Evolutionary conservation across 2,113 vertebrate genomes (phyloP).

Genomic region (Cololabis saira): DNA sequence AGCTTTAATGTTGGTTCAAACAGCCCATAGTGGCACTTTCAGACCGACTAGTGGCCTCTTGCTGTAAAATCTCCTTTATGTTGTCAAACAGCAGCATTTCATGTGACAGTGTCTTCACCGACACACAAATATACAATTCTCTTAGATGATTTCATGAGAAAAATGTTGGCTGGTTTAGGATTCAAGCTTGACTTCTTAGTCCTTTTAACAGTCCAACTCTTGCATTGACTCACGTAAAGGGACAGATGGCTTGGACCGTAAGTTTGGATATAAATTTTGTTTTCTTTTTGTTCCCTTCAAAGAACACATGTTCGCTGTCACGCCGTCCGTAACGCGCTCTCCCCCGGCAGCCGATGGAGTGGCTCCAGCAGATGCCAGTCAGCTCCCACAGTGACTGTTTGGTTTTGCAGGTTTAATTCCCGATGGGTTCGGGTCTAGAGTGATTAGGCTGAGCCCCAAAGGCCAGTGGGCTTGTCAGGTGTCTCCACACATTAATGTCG

Average conservation of each 20-base stretch:
- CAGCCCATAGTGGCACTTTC: slow-evolving; percentile 27
- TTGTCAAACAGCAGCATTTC: slow-evolving; percentile 5
- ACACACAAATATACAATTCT: too few relatives aligned
- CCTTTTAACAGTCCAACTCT: neutral
- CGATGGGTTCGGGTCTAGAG: slow-evolving; percentile 71
- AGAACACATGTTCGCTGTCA: neutral
- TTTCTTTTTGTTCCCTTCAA: slow-evolving; percentile 10
- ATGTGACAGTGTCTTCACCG: too few relatives aligned
- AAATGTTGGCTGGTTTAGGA: neutral
- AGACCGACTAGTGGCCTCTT: slow-evolving; percentile 38
- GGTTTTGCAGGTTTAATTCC: slow-evolving; percentile 78
- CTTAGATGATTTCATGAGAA: too few relatives aligned
- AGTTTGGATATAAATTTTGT: neutral
- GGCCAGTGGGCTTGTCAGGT: slow-evolving; percentile 76
- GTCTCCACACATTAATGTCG: slow-evolving; percentile 76
- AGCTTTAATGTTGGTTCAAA: slow-evolving; percentile 59
- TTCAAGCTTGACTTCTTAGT: slow-evolving; percentile 24
- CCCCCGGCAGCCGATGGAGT: slow-evolving; percentile 29
- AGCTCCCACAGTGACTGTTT: slow-evolving; percentile 79
- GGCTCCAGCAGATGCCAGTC: slow-evolving; percentile 67
- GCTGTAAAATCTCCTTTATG: slow-evolving; percentile 34
- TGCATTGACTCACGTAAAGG: too few relatives aligned
- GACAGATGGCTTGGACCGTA: too few relatives aligned
- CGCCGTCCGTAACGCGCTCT: neutral
- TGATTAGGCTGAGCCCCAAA: slow-evolving; percentile 77